Percentiles rank a stretch among this genome's conserved stretches.
These are phyloP conservation scores for Odontomachus brunneus DNA, from an alignment of 1,140 invertebrate genomes.

Conservation along the genomic window DNA sequence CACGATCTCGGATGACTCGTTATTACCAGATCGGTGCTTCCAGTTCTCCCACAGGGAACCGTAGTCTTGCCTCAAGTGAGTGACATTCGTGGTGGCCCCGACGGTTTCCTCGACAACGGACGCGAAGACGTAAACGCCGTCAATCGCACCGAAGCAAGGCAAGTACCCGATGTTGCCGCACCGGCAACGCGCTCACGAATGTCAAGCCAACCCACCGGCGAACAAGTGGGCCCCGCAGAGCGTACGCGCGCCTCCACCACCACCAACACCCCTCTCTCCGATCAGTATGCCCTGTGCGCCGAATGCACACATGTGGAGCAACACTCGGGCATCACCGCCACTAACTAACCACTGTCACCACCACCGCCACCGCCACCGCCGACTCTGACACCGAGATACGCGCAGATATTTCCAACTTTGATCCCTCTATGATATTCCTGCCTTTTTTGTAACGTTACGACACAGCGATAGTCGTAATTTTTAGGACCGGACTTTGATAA, in stretches of 20 bases:
- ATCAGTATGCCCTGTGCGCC: conserved; percentile 8
- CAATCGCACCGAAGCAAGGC: not conserved
- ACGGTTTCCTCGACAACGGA: not conserved
- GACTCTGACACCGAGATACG: not conserved
- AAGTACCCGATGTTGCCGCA: conserved; percentile 76
- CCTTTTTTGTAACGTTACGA: too few relatives aligned
- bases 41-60: too few relatives aligned
- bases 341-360: not conserved
- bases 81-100: not conserved
- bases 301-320: conserved; percentile 63
- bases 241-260: conserved; percentile 77
- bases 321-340: not conserved
- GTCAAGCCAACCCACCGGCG: conserved; percentile 68
- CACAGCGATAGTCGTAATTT: too few relatives aligned
- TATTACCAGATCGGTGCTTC: not conserved
- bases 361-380: not conserved
- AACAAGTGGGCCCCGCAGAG: conserved; percentile 76
- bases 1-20: too few relatives aligned
- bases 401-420: not conserved
- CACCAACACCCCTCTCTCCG: conserved; percentile 73
- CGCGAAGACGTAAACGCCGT: not conserved
- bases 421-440: not conserved
- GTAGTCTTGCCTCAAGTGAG: not conserved
- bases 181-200: conserved; percentile 81
- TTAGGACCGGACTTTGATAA: too few relatives aligned